Conservation (phyloP, 2,113 vertebrate species). For the Cricetomys ansorgei region DNA sequence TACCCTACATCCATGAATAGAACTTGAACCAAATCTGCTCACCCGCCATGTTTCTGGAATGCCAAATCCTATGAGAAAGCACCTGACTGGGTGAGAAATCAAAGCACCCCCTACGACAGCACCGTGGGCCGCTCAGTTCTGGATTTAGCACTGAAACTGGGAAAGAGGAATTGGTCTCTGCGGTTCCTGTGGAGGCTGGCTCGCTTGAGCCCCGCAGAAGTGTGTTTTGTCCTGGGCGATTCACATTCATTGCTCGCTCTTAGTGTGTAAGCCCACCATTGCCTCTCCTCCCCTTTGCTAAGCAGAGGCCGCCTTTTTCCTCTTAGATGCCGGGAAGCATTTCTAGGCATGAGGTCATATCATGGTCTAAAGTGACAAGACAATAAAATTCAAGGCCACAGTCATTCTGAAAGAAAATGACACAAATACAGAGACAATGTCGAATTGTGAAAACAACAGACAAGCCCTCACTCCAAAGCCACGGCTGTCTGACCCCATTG, state of each 20-base stretch:
- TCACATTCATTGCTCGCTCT: background rate
- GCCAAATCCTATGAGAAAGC: background rate
- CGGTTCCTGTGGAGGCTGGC: background rate
- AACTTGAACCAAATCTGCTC: background rate
- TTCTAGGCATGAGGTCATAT: constrained; percentile 37
- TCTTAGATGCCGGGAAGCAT: constrained; percentile 2
- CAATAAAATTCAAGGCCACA: constrained; percentile 13
- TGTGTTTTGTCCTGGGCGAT: background rate
- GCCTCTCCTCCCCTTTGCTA: background rate
- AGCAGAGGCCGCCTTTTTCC: constrained; percentile 2
- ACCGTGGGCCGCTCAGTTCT: background rate
- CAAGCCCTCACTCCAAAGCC: background rate
- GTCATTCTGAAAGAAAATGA: constrained; percentile 6
- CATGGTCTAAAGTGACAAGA: constrained; percentile 46
- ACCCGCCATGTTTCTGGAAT: background rate
- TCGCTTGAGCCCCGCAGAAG: background rate
- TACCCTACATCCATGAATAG: background rate
- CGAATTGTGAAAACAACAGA: background rate
- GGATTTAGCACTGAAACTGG: background rate
- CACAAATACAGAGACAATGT: background rate
- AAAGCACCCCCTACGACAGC: background rate
- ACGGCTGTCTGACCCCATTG: background rate
- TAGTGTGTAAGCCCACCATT: background rate
- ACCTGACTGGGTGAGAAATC: background rate
- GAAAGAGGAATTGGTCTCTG: background rate